These are phyloP conservation scores for Frieseomelitta varia DNA, from an alignment of 1,140 invertebrate species.

Conservation along the genomic window DNA sequence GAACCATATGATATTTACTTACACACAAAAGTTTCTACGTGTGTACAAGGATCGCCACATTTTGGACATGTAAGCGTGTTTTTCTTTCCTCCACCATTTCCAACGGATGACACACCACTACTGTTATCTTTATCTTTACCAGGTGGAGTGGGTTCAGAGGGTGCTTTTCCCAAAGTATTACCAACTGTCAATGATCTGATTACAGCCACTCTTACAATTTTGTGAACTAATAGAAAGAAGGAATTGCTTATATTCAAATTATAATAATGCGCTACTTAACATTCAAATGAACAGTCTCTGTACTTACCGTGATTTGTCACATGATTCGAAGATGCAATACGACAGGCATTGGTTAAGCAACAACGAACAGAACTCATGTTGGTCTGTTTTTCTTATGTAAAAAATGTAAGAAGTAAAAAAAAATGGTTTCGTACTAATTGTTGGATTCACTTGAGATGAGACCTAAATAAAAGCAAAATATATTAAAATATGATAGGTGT, in stretches of 20 bases:
- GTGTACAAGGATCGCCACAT: constrained; percentile 97
- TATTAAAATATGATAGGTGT: background rate
- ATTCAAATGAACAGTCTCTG: background rate
- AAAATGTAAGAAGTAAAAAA: background rate
- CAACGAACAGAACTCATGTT: constrained; percentile 80
- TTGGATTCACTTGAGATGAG: background rate
- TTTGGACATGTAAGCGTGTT: constrained; percentile 93
- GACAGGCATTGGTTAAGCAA: constrained; percentile 77
- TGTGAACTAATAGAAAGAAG: constrained; percentile 69
- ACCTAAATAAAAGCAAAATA: background rate
- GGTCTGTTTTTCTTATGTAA: background rate
- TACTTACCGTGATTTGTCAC: constrained; percentile 76
- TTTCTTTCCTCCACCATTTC: constrained; percentile 83
- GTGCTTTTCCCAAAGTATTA: constrained; percentile 72
- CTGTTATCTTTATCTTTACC: constrained; percentile 71
- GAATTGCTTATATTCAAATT: background rate
- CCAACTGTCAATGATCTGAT: constrained; percentile 72
- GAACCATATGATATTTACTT: constrained; percentile 75
- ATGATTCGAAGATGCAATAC: constrained; percentile 77
- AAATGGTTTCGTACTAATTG: background rate
- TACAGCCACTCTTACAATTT: constrained; percentile 77
- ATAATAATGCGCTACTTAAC: constrained; percentile 18
- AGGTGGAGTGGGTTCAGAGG: constrained; percentile 77
- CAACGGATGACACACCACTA: constrained; percentile 59
- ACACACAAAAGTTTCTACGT: constrained; percentile 98